phyloP scores from a whole-genome alignment of 2,888 invertebrate genomes.

The Acrobasis consociella region DNA sequence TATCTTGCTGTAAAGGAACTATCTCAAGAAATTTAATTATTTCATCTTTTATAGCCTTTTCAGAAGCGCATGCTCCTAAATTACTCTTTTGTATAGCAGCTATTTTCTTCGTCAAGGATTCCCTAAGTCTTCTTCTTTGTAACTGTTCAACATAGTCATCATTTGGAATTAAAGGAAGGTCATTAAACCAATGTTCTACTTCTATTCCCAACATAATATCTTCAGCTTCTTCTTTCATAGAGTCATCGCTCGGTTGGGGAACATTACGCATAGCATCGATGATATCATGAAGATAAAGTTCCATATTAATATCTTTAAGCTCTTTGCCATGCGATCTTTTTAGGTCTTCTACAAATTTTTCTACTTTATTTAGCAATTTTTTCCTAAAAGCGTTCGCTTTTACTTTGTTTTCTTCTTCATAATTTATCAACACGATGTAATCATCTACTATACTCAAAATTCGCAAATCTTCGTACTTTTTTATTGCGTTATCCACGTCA shows the following conservation, averaged over 20 bases:
- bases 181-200: constrained; percentile 61
- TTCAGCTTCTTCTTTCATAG: constrained; percentile 55
- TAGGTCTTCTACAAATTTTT: constrained; percentile 45
- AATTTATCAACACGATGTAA: constrained; percentile 50
- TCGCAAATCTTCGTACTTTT: constrained; percentile 47
- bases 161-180: constrained; percentile 47
- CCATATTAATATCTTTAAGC: constrained; percentile 40
- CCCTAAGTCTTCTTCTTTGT: constrained; percentile 44
- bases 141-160: constrained; percentile 37
- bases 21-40: constrained; percentile 45
- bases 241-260: constrained; percentile 51
- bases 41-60: constrained; percentile 44
- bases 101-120: constrained; percentile 53
- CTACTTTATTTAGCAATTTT: constrained; percentile 47
- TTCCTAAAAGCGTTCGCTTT: constrained; percentile 53
- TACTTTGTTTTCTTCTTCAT: constrained; percentile 47
- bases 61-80: constrained; percentile 33
- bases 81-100: constrained; percentile 43
- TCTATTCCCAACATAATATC: constrained; percentile 56
- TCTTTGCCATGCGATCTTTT: constrained; percentile 45
- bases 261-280: constrained; percentile 52
- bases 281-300: constrained; percentile 45
- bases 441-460: constrained; percentile 53
- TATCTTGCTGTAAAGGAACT: constrained; percentile 41
- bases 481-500: constrained; percentile 32